These are phyloP conservation scores for Rhea pennata DNA, from an alignment of 2,113 vertebrate genomes.

Conservation along the genomic window DNA sequence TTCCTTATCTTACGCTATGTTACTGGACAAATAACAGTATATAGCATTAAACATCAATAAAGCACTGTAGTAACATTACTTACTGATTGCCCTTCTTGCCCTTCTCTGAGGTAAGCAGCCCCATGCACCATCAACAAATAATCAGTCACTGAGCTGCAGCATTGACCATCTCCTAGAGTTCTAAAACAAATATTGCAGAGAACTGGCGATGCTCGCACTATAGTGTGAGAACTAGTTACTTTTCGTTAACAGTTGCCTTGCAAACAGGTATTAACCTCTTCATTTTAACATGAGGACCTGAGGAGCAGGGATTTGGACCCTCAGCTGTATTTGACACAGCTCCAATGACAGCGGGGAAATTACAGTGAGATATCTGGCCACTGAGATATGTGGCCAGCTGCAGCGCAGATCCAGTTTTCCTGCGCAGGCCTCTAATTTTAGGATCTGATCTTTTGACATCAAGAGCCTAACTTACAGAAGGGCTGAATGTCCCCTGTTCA, in stretches of 20 bases:
- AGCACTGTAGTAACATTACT: not conserved
- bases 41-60: not conserved
- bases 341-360: not conserved
- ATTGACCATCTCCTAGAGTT: not conserved
- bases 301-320: not conserved
- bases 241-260: not conserved
- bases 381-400: not conserved
- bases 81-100: not conserved
- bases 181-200: not conserved
- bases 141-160: not conserved
- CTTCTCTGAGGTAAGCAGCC: not conserved
- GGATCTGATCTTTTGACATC: not conserved
- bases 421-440: not conserved
- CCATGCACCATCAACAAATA: not conserved
- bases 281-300: not conserved
- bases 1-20: not conserved
- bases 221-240: not conserved
- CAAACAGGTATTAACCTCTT: not conserved
- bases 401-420: not conserved
- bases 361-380: not conserved
- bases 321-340: not conserved
- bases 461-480: not conserved
- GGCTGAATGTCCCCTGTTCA: not conserved
- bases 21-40: not conserved
- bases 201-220: not conserved